phyloP scores from a whole-genome alignment of 2,797 vertebrate species.

The Balearica regulorum region DNA sequence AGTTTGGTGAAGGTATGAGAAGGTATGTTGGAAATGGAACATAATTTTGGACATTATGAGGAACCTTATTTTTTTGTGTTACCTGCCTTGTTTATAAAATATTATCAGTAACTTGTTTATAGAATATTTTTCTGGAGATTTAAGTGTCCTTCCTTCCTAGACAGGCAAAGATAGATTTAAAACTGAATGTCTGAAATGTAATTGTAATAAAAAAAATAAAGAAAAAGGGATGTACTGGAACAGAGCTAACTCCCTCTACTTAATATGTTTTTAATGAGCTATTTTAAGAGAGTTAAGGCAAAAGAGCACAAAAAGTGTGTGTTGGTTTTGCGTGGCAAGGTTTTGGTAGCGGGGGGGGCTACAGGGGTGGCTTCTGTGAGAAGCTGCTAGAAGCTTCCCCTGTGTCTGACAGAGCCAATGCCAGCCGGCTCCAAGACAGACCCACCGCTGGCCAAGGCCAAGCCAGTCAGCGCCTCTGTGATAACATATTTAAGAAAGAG shows the following conservation, averaged over 20 bases:
- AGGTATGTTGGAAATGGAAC: not conserved
- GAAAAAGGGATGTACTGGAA: not conserved
- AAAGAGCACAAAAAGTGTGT: not conserved
- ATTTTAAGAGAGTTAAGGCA: not conserved
- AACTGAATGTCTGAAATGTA: not conserved
- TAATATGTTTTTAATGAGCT: no score
- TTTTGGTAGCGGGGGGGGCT: no score
- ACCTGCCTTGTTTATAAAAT: not conserved
- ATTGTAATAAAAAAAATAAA: not conserved
- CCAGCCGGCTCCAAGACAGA: no score
- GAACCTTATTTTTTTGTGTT: not conserved
- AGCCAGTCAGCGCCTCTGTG: no score
- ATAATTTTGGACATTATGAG: not conserved
- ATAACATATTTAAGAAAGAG: no score
- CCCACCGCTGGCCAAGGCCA: no score
- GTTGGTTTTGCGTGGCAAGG: no score
- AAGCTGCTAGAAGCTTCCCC: no score
- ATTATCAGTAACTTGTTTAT: not conserved
- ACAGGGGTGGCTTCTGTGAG: no score
- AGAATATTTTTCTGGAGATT: not conserved
- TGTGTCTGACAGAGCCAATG: no score
- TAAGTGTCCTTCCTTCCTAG: not conserved
- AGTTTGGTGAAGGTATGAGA: not conserved
- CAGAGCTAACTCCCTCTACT: not conserved
- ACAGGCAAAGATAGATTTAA: not conserved